phyloP scores from a whole-genome alignment of 2,888 invertebrate genomes.

The Chaetogeoica ovagalla region DNA sequence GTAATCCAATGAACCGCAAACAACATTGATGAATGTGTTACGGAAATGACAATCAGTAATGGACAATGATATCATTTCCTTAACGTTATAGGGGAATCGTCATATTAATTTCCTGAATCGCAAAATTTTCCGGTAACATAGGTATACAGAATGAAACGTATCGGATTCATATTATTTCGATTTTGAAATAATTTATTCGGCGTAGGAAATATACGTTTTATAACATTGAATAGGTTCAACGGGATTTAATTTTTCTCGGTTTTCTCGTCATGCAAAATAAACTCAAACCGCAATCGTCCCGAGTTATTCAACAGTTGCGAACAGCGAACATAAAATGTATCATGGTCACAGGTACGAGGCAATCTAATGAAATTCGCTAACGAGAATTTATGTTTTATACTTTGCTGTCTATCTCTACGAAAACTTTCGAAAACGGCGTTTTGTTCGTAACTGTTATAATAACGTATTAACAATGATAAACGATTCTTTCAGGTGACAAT shows the following conservation, averaged over 20 bases:
- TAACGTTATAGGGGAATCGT: too few species aligned
- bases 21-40: too few species aligned
- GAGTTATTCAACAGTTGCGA: conserved; percentile 72
- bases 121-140: too few species aligned
- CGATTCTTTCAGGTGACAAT: conserved; percentile 59
- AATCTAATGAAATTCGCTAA: not conserved
- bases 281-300: conserved; percentile 76
- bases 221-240: conserved; percentile 64
- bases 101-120: too few species aligned
- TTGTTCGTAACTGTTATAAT: not conserved
- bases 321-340: conserved; percentile 77
- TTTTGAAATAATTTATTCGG: too few species aligned
- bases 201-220: not conserved
- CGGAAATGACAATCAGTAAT: too few species aligned
- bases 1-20: too few species aligned
- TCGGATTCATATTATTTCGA: too few species aligned
- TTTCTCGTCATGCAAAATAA: conserved; percentile 84
- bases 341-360: conserved; percentile 84
- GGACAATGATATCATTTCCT: too few species aligned
- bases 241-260: conserved; percentile 72
- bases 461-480: not conserved
- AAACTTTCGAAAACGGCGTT: not conserved
- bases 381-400: not conserved
- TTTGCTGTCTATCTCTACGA: too few species aligned
- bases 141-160: too few species aligned